Evolutionary conservation across 2,797 vertebrate genomes (phyloP).

Genomic region (Parauchenoglanis punctatus): DNA sequence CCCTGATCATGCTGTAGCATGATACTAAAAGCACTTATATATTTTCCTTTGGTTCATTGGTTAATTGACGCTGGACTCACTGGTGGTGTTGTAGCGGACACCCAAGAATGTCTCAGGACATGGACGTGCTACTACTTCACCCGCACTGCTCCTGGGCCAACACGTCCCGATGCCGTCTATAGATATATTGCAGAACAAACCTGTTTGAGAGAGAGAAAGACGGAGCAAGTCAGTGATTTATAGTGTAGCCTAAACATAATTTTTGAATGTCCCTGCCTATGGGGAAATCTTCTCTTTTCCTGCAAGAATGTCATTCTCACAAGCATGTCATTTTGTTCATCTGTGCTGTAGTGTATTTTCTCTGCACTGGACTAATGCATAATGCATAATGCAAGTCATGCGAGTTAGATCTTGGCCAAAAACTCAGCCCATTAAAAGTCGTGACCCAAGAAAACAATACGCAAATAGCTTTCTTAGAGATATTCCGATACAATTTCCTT

Average conservation of each 20-base stretch:
- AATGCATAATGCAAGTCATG: conserved; percentile 9
- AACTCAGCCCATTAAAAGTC: conserved; percentile 4
- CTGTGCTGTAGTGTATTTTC: not conserved
- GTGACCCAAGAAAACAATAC: not conserved
- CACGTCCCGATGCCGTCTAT: conserved; percentile 92
- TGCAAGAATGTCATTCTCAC: conserved; percentile 6
- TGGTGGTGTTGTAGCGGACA: conserved; percentile 89
- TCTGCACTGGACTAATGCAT: not conserved
- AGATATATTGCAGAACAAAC: conserved; percentile 83
- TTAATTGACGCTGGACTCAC: conserved; percentile 69
- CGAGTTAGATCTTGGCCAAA: not conserved
- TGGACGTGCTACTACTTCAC: conserved; percentile 83
- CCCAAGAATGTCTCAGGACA: conserved; percentile 89
- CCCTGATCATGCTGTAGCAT: not conserved
- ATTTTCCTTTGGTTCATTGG: not conserved
- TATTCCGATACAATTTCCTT: not conserved
- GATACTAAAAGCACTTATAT: not conserved
- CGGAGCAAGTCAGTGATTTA: not conserved
- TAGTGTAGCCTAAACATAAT: conserved; percentile 10
- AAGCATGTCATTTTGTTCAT: not conserved
- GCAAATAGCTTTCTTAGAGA: not conserved
- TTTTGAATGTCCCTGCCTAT: conserved; percentile 3
- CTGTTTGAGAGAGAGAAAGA: conserved; percentile 61
- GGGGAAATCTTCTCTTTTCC: not conserved
- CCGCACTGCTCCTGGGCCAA: conserved; percentile 85